Evolutionary conservation across 2,113 vertebrate species (phyloP).

Genomic region (Copsychus sechellarum): DNA sequence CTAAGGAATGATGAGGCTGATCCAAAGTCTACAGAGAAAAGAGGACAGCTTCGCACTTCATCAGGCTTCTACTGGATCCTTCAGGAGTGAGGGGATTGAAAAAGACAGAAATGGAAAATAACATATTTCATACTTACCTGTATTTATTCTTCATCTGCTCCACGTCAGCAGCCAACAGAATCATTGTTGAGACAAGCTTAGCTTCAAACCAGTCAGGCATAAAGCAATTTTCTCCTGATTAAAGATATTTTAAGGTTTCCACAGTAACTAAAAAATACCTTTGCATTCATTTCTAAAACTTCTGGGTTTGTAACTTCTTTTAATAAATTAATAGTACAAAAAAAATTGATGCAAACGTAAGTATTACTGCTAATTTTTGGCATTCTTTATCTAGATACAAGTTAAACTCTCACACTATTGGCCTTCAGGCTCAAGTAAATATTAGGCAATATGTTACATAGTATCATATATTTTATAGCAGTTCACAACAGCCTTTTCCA

Average conservation of each 20-base stretch:
- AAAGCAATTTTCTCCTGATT: conserved; percentile 74
- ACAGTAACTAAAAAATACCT: conserved; percentile 6
- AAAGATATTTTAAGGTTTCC: conserved; percentile 49
- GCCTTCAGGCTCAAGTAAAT: neutral
- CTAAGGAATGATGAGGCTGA: neutral
- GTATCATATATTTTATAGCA: neutral
- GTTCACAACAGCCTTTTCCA: neutral
- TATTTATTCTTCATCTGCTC: conserved; percentile 58
- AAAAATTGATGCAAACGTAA: neutral
- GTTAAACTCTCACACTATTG: neutral
- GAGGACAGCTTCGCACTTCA: neutral
- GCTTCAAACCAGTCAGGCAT: conserved; percentile 86
- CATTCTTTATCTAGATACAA: neutral
- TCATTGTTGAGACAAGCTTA: conserved; percentile 80
- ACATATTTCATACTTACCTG: conserved; percentile 58
- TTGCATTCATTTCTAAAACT: neutral
- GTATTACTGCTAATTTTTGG: neutral
- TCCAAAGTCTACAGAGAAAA: neutral
- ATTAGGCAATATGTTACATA: neutral
- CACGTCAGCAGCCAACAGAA: conserved; percentile 82
- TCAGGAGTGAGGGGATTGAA: neutral
- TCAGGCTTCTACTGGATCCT: neutral
- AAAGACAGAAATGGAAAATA: conserved; percentile 30
- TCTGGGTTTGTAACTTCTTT: neutral
- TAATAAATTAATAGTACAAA: neutral